Conservation (phyloP, 2,888 invertebrate genomes). For the Hirtodrosophila confusa region DNA sequence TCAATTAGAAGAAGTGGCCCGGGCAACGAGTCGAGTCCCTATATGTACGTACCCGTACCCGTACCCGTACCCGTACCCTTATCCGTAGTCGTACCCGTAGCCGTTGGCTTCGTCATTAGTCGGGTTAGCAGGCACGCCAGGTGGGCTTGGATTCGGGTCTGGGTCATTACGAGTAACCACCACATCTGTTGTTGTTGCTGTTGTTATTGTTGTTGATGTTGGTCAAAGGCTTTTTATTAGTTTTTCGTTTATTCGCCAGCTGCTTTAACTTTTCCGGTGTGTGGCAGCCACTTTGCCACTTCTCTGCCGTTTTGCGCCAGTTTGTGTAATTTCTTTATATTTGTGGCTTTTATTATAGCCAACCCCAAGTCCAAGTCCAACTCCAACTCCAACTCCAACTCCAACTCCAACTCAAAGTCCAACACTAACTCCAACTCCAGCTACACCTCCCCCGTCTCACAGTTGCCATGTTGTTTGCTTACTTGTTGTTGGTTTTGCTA, state of each 20-base stretch:
- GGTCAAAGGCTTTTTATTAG: slow-evolving; percentile 79
- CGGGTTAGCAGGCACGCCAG: slow-evolving; percentile 25
- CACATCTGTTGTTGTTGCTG: slow-evolving; percentile 31
- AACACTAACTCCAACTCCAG: neutral
- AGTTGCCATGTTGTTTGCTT: slow-evolving; percentile 42
- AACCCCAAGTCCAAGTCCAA: slow-evolving; percentile 29
- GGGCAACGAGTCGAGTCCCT: neutral
- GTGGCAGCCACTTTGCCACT: slow-evolving; percentile 28
- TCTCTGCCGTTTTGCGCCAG: slow-evolving; percentile 4
- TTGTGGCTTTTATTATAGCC: slow-evolving; percentile 75
- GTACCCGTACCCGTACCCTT: neutral
- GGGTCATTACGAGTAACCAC: slow-evolving; percentile 44
- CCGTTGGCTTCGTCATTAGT: slow-evolving; percentile 33
- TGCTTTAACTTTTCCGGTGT: slow-evolving; percentile 74
- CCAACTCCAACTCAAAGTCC: neutral
- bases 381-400: slow-evolving; percentile 18
- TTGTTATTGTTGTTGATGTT: slow-evolving; percentile 25
- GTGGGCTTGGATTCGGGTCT: slow-evolving; percentile 14
- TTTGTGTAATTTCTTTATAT: slow-evolving; percentile 78
- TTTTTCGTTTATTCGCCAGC: slow-evolving; percentile 76
- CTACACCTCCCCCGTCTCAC: neutral
- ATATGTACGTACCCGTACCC: slow-evolving; percentile 6
- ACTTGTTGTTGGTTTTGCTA: slow-evolving; percentile 75
- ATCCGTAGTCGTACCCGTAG: slow-evolving; percentile 13
- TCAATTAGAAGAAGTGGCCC: slow-evolving; percentile 68